These are phyloP conservation scores for Sphenodon punctatus DNA, from an alignment of 2,797 vertebrate species.

Conservation along the genomic window DNA sequence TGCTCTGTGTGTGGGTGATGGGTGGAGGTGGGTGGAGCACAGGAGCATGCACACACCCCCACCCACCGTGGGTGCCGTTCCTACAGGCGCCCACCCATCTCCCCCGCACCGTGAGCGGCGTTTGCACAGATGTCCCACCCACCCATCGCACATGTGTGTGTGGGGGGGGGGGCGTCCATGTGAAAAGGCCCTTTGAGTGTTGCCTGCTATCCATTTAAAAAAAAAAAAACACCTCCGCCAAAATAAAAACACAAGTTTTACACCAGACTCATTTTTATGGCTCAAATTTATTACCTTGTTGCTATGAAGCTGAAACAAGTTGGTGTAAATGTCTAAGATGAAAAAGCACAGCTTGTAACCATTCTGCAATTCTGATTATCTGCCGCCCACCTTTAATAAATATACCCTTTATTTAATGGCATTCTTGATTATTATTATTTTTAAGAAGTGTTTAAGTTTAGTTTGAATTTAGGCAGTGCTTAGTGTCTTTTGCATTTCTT, in stretches of 20 bases:
- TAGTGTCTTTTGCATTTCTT: neutral
- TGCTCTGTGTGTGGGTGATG: no score
- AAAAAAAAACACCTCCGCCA: neutral
- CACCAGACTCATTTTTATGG: neutral
- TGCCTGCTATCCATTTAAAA: neutral
- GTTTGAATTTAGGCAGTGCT: constrained; percentile 28
- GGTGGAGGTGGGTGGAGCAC: no score
- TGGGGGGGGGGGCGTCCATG: no score
- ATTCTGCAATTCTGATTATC: constrained; percentile 40
- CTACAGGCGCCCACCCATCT: no score
- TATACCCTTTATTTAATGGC: constrained; percentile 15
- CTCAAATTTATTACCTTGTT: neutral
- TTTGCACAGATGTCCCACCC: no score
- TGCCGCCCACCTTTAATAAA: constrained; percentile 29
- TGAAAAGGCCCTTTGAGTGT: no score
- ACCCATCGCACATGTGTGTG: no score
- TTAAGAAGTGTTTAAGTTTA: neutral
- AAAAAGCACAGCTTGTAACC: constrained; percentile 42
- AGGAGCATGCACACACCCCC: no score
- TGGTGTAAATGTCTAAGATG: constrained; percentile 1
- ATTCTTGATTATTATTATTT: neutral
- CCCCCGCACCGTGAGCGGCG: no score
- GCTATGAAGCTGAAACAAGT: constrained; percentile 13
- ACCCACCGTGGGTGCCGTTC: no score
- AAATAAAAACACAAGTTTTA: neutral